phyloP scores from a whole-genome alignment of 2,113 vertebrate species.

The Cyrtonyx montezumae region DNA sequence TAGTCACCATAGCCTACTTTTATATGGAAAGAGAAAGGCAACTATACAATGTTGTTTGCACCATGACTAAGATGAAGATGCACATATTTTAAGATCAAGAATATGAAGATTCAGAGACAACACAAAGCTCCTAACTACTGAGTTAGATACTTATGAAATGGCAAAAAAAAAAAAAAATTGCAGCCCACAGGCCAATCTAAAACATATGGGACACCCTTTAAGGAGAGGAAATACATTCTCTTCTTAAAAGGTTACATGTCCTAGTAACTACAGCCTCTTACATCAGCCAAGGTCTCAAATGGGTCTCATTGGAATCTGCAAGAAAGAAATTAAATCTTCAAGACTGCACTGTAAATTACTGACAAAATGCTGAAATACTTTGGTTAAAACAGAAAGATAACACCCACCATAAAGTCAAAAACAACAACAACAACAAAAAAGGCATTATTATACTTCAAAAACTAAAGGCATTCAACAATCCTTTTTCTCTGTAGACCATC shows the following conservation, averaged over 20 bases:
- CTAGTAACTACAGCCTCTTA: neutral
- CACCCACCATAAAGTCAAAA: neutral
- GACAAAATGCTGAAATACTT: neutral
- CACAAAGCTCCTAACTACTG: neutral
- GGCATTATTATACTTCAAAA: neutral
- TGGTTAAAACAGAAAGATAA: neutral
- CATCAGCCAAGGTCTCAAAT: neutral
- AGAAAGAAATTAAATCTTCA: neutral
- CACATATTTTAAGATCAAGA: neutral
- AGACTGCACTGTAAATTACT: neutral
- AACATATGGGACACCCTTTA: neutral
- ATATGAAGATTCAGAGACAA: neutral
- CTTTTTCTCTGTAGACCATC: neutral
- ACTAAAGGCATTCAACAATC: neutral
- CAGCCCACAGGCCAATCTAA: neutral
- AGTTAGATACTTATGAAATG: neutral
- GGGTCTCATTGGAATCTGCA: neutral
- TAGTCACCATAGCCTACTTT: neutral
- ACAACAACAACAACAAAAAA: too few relatives aligned
- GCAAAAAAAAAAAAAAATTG: neutral
- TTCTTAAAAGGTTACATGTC: too few relatives aligned
- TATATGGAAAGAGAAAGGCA: neutral
- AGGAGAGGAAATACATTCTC: neutral
- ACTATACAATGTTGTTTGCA: fast-evolving
- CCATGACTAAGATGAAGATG: neutral